Percentiles rank a stretch among this genome's conserved stretches.
Conservation (phyloP, 2,888 invertebrate genomes). For the Stenodema calcarata region DNA sequence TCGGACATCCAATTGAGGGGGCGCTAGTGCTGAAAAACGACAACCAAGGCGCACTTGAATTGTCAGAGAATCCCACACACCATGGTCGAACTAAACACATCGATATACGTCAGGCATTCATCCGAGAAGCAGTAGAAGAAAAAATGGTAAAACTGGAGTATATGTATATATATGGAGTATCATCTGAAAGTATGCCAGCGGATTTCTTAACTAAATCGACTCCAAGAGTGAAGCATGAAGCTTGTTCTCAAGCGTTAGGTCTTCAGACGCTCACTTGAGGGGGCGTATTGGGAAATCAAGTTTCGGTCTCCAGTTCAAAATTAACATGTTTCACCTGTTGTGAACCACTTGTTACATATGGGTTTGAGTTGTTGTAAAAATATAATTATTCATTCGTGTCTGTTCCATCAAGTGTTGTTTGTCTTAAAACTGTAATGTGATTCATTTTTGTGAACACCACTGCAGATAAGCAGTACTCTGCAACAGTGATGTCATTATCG, state of each 20-base stretch:
- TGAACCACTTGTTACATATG: not conserved
- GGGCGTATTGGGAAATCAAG: not conserved
- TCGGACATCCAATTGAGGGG: not conserved
- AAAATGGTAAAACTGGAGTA: not conserved
- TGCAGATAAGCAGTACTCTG: not conserved
- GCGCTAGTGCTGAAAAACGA: constrained; percentile 1
- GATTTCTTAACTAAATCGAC: not conserved
- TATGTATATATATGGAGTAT: no score
- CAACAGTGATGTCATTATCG: no score
- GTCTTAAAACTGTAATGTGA: not conserved
- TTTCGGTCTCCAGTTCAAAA: not conserved
- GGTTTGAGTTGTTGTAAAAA: not conserved
- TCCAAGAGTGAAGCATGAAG: not conserved
- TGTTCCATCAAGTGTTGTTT: not conserved
- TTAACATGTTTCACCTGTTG: not conserved
- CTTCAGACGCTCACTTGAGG: not conserved
- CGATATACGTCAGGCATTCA: not conserved
- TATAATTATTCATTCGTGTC: not conserved
- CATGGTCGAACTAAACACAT: constrained; percentile 1
- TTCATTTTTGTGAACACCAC: not conserved
- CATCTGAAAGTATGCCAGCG: not conserved
- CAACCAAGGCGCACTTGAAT: constrained; percentile 9
- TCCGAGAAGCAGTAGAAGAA: not conserved
- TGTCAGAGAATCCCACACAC: not conserved
- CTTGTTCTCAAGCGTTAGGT: not conserved